Percentiles rank a stretch among this genome's conserved stretches.
Evolutionary conservation across 2,888 invertebrate genomes (phyloP).

Genomic region (Anthoptus insignis): DNA sequence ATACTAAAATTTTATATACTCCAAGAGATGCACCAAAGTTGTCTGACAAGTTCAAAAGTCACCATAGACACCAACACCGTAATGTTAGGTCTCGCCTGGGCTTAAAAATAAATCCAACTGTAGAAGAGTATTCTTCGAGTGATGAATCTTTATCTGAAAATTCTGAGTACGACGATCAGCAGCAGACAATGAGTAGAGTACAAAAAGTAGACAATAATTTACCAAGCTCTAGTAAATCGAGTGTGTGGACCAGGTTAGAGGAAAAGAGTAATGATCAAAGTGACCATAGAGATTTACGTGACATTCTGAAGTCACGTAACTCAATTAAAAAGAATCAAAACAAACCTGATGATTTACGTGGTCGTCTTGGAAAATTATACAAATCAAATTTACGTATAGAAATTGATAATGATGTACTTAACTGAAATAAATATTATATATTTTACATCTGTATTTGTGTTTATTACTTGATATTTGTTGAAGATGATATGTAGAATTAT

Average conservation of each 20-base stretch:
- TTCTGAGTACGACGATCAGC: constrained; percentile 63
- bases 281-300: constrained; percentile 68
- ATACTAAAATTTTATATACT: constrained; percentile 63
- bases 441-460: no score
- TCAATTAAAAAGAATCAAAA: constrained; percentile 62
- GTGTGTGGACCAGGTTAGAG: constrained; percentile 87
- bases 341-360: constrained; percentile 71
- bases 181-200: constrained; percentile 81
- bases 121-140: constrained; percentile 57
- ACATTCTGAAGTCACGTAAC: constrained; percentile 72
- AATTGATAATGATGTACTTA: constrained; percentile 69
- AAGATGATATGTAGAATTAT: no score
- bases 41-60: constrained; percentile 74
- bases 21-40: constrained; percentile 66
- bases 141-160: constrained; percentile 65
- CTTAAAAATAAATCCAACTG: constrained; percentile 60
- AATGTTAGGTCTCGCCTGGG: constrained; percentile 73
- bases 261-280: constrained; percentile 55
- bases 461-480: no score
- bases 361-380: constrained; percentile 71
- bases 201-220: constrained; percentile 72
- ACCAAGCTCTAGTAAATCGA: constrained; percentile 68
- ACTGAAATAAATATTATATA: constrained; percentile 17
- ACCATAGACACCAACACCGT: constrained; percentile 52
- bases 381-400: constrained; percentile 80